These are phyloP conservation scores for Philopedon plagiatum DNA, from an alignment of 2,888 invertebrate species.

Conservation along the genomic window DNA sequence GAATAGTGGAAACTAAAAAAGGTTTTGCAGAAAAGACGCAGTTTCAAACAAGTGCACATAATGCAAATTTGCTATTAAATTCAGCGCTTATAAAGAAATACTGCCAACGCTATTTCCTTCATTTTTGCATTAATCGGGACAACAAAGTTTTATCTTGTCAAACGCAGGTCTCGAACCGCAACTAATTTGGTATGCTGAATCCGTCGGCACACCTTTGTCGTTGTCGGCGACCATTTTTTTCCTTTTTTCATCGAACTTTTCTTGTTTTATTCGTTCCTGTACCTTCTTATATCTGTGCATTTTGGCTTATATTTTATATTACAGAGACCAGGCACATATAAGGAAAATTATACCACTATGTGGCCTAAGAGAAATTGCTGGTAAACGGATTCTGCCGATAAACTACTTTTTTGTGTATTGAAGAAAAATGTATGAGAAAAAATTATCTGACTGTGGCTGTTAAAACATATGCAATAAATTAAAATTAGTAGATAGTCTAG, in stretches of 20 bases:
- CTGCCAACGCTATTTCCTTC: conserved; percentile 32
- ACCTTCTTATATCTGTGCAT: conserved; percentile 8
- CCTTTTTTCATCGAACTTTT: conserved; percentile 37
- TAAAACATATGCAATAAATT: too few species aligned
- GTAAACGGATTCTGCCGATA: conserved; percentile 17
- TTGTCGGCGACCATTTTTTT: conserved; percentile 37
- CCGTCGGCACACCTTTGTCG: conserved; percentile 25
- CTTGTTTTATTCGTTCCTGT: conserved; percentile 24
- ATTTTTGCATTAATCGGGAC: conserved; percentile 34
- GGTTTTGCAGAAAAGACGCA: neutral
- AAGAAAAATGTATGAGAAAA: conserved; percentile 5
- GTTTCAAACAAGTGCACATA: neutral
- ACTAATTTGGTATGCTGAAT: conserved; percentile 46
- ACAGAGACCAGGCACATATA: conserved; percentile 29
- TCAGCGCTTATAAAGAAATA: conserved; percentile 28
- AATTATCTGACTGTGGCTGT: too few species aligned
- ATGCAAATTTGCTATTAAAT: neutral
- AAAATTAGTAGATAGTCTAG: too few species aligned
- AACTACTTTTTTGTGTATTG: conserved; percentile 20
- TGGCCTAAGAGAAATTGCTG: conserved; percentile 18
- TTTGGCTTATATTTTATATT: conserved; percentile 1
- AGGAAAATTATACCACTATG: conserved; percentile 19
- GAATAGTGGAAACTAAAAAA: too few species aligned
- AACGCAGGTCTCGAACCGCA: conserved; percentile 17
- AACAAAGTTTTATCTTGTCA: conserved; percentile 44